A percentile compares a stretch with the other conserved stretches of the same genome.
Evolutionary conservation across 2,888 invertebrate species (phyloP).

Genomic region (Thelaira solivaga): DNA sequence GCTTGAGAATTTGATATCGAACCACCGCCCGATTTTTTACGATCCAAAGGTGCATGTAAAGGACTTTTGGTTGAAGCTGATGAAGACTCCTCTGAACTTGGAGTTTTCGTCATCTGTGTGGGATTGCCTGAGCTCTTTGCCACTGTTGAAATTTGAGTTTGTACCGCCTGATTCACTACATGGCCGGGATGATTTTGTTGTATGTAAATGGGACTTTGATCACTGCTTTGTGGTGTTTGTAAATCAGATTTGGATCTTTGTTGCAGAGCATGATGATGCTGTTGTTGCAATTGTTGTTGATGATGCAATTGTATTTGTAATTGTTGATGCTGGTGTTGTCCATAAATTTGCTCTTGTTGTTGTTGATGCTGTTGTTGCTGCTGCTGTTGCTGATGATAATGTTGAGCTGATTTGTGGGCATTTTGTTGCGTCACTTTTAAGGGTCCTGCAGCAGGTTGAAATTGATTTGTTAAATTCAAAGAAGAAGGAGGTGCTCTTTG

Average conservation of each 20-base stretch:
- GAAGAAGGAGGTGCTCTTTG: slow-evolving; percentile 75
- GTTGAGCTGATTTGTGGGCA: slow-evolving; percentile 65
- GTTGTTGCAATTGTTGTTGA: slow-evolving; percentile 73
- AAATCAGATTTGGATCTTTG: slow-evolving; percentile 69
- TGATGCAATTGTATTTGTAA: slow-evolving; percentile 75
- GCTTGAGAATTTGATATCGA: slow-evolving; percentile 78
- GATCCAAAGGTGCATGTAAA: slow-evolving; percentile 72
- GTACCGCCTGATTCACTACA: slow-evolving; percentile 77
- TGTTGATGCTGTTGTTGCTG: no score
- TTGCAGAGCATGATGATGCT: slow-evolving; percentile 70
- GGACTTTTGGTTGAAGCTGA: slow-evolving; percentile 69
- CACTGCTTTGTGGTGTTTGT: slow-evolving; percentile 73
- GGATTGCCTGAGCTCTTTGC: slow-evolving; percentile 64
- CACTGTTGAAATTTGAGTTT: slow-evolving; percentile 75
- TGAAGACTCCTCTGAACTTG: slow-evolving; percentile 74
- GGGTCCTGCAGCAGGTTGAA: slow-evolving; percentile 75
- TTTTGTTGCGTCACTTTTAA: slow-evolving; percentile 71
- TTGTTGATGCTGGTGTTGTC: slow-evolving; percentile 78
- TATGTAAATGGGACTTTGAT: slow-evolving; percentile 76
- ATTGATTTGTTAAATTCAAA: slow-evolving; percentile 75
- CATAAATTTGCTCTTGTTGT: slow-evolving; percentile 66
- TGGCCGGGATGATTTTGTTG: slow-evolving; percentile 77
- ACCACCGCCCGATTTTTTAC: slow-evolving; percentile 78
- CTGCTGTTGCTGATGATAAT: slow-evolving; percentile 67
- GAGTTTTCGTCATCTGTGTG: slow-evolving; percentile 70